These are phyloP conservation scores for Melanotaenia pygmaea DNA, from an alignment of 2,797 vertebrate species.

Conservation along the genomic window DNA sequence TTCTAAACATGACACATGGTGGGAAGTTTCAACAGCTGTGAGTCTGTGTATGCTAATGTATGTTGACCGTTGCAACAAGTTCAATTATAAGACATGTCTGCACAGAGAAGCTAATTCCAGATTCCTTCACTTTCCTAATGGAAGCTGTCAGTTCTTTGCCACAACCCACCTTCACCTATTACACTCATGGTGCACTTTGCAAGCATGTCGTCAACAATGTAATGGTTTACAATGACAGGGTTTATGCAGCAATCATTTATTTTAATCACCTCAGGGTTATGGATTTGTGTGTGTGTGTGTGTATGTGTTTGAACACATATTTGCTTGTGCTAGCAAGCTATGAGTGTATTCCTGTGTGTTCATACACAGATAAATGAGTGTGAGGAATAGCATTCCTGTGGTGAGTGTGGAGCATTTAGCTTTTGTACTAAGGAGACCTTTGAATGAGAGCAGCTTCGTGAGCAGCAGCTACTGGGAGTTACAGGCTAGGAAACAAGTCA, in stretches of 20 bases:
- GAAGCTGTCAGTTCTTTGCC: slow-evolving; percentile 74
- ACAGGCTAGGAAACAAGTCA: slow-evolving; percentile 75
- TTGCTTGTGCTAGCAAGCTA: slow-evolving; percentile 35
- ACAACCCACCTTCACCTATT: slow-evolving; percentile 62
- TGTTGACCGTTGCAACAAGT: slow-evolving; percentile 48
- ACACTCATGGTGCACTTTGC: slow-evolving; percentile 60
- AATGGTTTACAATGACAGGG: slow-evolving; percentile 74
- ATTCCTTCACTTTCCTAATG: slow-evolving; percentile 50
- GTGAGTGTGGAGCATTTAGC: slow-evolving; percentile 62
- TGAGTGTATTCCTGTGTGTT: slow-evolving; percentile 7
- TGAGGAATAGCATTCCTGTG: slow-evolving; percentile 69
- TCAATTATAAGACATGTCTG: slow-evolving; percentile 71
- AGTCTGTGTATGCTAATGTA: slow-evolving; percentile 10
- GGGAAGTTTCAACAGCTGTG: neutral
- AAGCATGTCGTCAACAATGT: slow-evolving; percentile 59
- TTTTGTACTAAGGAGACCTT: slow-evolving; percentile 73
- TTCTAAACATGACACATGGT: neutral
- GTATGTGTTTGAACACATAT: neutral
- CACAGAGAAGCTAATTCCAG: slow-evolving; percentile 75
- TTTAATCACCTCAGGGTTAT: slow-evolving; percentile 54
- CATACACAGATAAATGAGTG: slow-evolving; percentile 14
- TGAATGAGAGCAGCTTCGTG: slow-evolving; percentile 71
- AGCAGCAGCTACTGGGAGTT: slow-evolving; percentile 65
- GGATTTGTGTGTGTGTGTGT: slow-evolving; percentile 8
- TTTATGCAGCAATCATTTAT: slow-evolving; percentile 62